Base-by-base conservation (phyloP, 1,140 invertebrate species). In the Apis cerana region DNA sequence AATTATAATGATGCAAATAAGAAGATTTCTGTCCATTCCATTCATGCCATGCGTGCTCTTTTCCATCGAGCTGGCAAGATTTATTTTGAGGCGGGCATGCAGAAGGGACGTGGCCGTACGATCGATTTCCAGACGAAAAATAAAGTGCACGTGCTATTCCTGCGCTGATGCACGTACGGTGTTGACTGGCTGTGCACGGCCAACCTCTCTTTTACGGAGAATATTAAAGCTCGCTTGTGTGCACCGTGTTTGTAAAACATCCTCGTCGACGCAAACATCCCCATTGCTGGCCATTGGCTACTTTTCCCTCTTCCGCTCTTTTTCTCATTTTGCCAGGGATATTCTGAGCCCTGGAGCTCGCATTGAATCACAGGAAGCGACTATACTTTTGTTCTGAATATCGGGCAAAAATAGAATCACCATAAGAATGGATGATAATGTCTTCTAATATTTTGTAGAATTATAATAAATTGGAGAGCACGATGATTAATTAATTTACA, bases 111-210 rank as follows among this genome's bases (percentile, higher is more conserved):
- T 78, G 77, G 64, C 59, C 48, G 67, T 50, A 69, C 85, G 81
- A 70, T 69, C 76, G 74, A 74, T 87, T 88, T 82, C 64, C 68
- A 80, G 74, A 52, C 75, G 69, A 82, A 83, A 88, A 88, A 88
- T 88, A 88, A 88, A 85, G 79, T 84, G 84, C 77, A 85, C 82
- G 87, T 88, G 87, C 83, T 88, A 79, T 88, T 88, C 80, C 80
- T 69, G 87, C 83, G 65, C 64, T 59, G 86, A 83, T 85, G 86
- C 76, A 84, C 59, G 84, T 78, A 67, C 82, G 72, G 80, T 83
- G 88, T 89, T 89, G 88, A 89, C 88, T 59, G 71, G 83, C 56
- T 50, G 76, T 62, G 72, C 59, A 68, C 72, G 58, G 59, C 43
- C 43, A 43, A 56, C 77, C 67, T 82, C 78, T 82, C 81, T 89